These are phyloP conservation scores for Tethea ocularis DNA, from an alignment of 2,888 invertebrate genomes.

Conservation along the genomic window DNA sequence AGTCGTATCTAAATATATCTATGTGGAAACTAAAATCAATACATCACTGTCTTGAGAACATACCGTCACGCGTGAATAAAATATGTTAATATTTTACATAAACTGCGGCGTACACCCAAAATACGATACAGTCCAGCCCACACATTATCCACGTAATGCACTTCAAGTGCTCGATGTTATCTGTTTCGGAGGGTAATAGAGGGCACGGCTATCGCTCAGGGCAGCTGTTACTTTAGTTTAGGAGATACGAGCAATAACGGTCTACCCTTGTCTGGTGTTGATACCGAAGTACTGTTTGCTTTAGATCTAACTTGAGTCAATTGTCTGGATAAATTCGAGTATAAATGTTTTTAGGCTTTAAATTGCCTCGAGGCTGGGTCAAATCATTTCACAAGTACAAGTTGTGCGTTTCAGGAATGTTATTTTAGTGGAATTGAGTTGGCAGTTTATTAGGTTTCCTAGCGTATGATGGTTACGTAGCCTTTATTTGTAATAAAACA, in stretches of 20 bases:
- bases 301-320: background rate
- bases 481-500: no score
- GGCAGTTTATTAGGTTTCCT: background rate
- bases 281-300: background rate
- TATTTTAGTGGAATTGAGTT: background rate
- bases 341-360: background rate
- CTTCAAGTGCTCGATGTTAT: constrained; percentile 35
- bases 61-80: background rate
- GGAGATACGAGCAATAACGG: constrained; percentile 23
- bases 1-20: no score
- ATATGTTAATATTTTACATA: background rate
- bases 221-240: constrained; percentile 28
- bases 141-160: constrained; percentile 36
- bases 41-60: no score
- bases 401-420: background rate
- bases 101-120: constrained; percentile 4
- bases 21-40: no score
- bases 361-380: background rate
- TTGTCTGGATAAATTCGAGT: background rate
- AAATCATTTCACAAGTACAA: background rate
- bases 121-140: constrained; percentile 24
- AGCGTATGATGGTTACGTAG: no score
- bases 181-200: constrained; percentile 32
- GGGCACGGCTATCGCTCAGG: constrained; percentile 34
- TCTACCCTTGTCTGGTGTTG: constrained; percentile 8